phyloP scores from a whole-genome alignment of 2,888 invertebrate genomes.

The Linnaemya tessellans region DNA sequence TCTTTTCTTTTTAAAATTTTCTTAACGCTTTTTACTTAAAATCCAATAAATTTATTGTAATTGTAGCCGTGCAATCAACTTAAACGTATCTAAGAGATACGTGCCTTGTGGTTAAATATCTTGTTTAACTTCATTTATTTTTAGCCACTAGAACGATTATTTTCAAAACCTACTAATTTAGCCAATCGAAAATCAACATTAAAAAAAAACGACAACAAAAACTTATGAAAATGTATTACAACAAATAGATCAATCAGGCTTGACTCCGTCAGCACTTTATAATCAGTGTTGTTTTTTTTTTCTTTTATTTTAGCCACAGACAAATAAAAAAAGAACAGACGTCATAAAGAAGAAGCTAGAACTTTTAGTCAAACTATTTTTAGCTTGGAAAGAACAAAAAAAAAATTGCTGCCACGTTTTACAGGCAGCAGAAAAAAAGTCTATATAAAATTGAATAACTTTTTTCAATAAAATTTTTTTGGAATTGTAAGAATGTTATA shows the following conservation, averaged over 20 bases:
- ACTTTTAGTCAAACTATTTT: constrained; percentile 36
- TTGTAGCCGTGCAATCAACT: background rate
- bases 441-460: background rate
- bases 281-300: constrained; percentile 13
- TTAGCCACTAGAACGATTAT: constrained; percentile 32
- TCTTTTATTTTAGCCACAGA: constrained; percentile 32
- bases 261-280: constrained; percentile 33
- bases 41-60: background rate
- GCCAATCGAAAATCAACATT: background rate
- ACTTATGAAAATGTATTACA: background rate
- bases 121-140: constrained; percentile 29
- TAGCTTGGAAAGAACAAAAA: background rate
- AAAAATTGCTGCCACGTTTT: background rate
- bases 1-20: background rate
- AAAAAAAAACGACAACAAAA: background rate
- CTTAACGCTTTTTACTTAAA: background rate
- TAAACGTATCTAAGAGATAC: background rate
- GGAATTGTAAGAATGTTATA: too few species aligned
- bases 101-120: constrained; percentile 21
- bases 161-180: constrained; percentile 7
- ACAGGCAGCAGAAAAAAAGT: background rate
- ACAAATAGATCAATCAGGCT: constrained; percentile 46
- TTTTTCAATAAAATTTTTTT: background rate
- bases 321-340: background rate
- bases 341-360: background rate